These are phyloP conservation scores for Scelioninae gen. 1 DNA, from an alignment of 2,888 invertebrate species.

Conservation along the genomic window DNA sequence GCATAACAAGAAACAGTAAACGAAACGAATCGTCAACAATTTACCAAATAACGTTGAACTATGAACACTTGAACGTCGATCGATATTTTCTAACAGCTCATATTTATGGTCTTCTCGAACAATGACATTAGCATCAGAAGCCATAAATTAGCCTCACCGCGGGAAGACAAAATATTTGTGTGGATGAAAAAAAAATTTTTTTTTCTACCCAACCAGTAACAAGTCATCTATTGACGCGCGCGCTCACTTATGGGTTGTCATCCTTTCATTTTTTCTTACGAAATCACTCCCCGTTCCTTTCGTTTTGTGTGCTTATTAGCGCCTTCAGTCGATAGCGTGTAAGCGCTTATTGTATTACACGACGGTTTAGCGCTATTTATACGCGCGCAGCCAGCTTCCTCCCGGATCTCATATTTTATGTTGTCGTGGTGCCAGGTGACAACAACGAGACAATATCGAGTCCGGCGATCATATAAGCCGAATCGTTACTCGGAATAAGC, in stretches of 20 bases:
- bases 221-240: constrained; percentile 35
- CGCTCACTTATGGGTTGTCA: constrained; percentile 25
- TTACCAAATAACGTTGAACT: constrained; percentile 20
- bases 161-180: constrained; percentile 66
- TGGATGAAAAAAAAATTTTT: constrained; percentile 12
- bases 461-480: constrained; percentile 60
- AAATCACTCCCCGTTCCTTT: constrained; percentile 46
- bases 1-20: constrained; percentile 39
- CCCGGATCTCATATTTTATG: constrained; percentile 65
- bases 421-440: constrained; percentile 68
- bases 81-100: constrained; percentile 35
- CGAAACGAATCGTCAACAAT: constrained; percentile 49
- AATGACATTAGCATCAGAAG: constrained; percentile 54
- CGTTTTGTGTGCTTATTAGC: constrained; percentile 65
- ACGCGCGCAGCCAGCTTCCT: constrained; percentile 58
- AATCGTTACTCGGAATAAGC: constrained; percentile 64
- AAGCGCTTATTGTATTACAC: constrained; percentile 56
- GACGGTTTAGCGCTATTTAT: constrained; percentile 58
- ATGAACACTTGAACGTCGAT: constrained; percentile 24
- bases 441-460: constrained; percentile 70
- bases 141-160: constrained; percentile 63
- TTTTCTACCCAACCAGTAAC: constrained; percentile 16
- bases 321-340: constrained; percentile 51
- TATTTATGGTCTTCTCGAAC: constrained; percentile 41
- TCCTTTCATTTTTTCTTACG: constrained; percentile 29